Evolutionary conservation across 2,113 vertebrate species (phyloP), one percentile per base, ranked within the genome.

Genomic region (Passerina amoena): DNA sequence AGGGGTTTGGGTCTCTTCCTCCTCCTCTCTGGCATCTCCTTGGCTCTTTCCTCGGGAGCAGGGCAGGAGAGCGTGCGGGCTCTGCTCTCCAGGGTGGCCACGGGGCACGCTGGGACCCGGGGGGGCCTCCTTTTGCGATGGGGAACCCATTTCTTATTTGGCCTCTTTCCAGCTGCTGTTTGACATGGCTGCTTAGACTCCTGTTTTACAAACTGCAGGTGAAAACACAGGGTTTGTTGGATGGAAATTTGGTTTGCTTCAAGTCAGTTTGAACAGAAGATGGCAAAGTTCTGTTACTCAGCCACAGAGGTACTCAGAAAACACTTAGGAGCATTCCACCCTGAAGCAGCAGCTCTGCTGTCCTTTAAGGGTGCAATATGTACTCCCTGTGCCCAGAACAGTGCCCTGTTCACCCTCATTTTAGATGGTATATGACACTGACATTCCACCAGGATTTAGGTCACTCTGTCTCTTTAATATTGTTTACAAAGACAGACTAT

Each of bases 181-280:
- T 96, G 97, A 64, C 89, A 94, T 92, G 96, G 97, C 65, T 90
- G 92, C 81, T 79, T 94, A 92, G 82, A 79, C 44, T 94, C 79
- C 76, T 95, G 96, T 94, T 98, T 96, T 70, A 97, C 82, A 82
- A 88, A 97, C 90, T 97, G 98, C 91, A 86, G 97, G 82, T 93
- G 86, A 95, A 98, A 84, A 94, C 75, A 85, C 31, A 92, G 44
- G 11, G 31, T 85, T 94, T 90, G 77, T 70, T 71, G 79, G n/a
- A 42, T 48, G 70, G 71, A 83, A 86, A 75, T 60, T 33, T 57
- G 20, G 21, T 73, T 73, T 42, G 17, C 70, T 86, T 85, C 45
- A 61, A 48, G 65, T 60, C 76, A 78, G 70, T 54, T 75, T 77
- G 64, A 77, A 76, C 33, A 88, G 65, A 87, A 85, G 66, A 57